Evolutionary conservation across 2,797 vertebrate genomes (phyloP), one percentile per base, ranked within the genome.

Genomic region (Psittacula echo): DNA sequence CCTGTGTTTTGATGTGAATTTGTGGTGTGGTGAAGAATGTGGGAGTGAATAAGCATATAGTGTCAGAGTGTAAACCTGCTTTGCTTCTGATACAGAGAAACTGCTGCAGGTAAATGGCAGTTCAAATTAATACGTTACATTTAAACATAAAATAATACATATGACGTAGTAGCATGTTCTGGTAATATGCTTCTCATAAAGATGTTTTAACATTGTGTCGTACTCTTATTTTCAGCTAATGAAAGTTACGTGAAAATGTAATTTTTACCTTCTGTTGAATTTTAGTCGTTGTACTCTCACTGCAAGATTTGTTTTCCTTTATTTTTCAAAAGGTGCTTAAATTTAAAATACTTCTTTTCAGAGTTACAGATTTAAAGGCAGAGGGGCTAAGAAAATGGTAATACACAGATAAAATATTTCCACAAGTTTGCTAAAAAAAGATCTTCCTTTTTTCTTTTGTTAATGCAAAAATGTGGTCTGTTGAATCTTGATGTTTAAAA

Each of bases 41-140:
- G 45, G 74, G 78, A 79, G 61, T 61, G 90, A 96, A 42, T 15
- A 51, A 81, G n/a, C n/a, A 62, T 92, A 44, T 6, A 3, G 1
- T 60, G 48, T 78, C 51, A 39, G 48, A 27, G 21, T 39, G 24
- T 51, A 70, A 89, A 79, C 4, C 17, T 72, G 26, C 68, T 86
- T 96, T 95, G 79, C 66, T 95, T 86, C 76, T 83, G 27, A 29
- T 15, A 39, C 67, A 2, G n/a, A 76, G 77, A 17, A 83, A 26
- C 60, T 19, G 1, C 41, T 76, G 71, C 60, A 64, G 68, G 60
- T 61, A n/a, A 67, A 87, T 0, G 16, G 21, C 54, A 68, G 12
- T 53, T 60, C 32, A 27, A 41, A 45, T 76, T 39, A 29, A 65
- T 51, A 62, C 1, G 4, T 47, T 68, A 20, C 9, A n/a, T 77